Percentiles rank a stretch among this genome's conserved stretches.
These are phyloP conservation scores for Callyntrura sp. DNA, from an alignment of 2,888 invertebrate species.

Conservation along the genomic window DNA sequence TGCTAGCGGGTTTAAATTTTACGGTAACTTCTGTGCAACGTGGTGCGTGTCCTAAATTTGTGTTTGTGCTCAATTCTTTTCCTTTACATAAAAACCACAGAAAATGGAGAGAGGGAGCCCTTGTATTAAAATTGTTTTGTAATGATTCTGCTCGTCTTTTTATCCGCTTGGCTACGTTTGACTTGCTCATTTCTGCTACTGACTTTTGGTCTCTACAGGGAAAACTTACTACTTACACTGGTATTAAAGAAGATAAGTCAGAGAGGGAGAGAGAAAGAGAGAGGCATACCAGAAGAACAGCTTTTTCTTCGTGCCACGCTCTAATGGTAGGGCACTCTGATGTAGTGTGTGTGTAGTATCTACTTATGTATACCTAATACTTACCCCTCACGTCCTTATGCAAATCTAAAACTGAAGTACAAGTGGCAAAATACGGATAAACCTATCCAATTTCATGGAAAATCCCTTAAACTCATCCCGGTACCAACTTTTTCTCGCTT, in stretches of 20 bases:
- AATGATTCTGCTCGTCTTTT: conserved; percentile 36
- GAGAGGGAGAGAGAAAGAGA: neutral
- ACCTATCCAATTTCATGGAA: conserved; percentile 75
- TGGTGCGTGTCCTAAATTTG: too few species aligned
- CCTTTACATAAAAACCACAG: too few species aligned
- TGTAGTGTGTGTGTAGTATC: neutral
- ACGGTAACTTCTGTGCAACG: too few species aligned
- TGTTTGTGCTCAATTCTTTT: too few species aligned
- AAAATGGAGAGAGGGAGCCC: neutral
- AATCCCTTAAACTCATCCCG: conserved; percentile 70
- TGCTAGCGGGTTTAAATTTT: too few species aligned
- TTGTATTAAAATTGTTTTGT: conserved; percentile 63
- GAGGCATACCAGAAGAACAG: neutral
- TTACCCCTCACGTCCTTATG: too few species aligned
- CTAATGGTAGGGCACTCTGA: conserved; percentile 40
- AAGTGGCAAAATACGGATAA: conserved; percentile 64
- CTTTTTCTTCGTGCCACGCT: neutral
- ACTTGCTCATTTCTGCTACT: conserved; percentile 14
- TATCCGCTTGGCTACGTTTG: neutral
- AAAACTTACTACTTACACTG: too few species aligned
- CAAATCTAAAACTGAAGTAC: conserved; percentile 56
- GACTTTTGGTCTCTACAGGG: too few species aligned
- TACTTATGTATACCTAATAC: too few species aligned
- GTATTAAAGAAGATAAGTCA: too few species aligned
- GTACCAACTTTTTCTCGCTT: conserved; percentile 40